phyloP scores from a whole-genome alignment of 2,797 vertebrate genomes.

The Scolopax bukidnonensis region DNA sequence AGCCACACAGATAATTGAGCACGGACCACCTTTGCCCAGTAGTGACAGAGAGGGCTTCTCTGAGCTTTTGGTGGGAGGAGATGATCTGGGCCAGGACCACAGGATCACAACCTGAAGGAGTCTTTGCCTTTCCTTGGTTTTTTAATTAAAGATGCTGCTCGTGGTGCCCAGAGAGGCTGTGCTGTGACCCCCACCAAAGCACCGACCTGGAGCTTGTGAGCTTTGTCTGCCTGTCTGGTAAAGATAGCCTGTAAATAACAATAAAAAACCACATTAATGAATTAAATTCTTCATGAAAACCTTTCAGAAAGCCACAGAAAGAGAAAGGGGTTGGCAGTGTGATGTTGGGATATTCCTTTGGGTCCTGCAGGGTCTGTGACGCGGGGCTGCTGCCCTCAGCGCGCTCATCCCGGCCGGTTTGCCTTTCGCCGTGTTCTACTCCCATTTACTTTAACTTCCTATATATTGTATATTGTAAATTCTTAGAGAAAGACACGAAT shows the following conservation, averaged over 20 bases:
- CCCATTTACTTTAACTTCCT: background rate
- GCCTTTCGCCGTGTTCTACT: background rate
- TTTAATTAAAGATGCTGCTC: background rate
- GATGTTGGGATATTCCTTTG: background rate
- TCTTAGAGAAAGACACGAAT: background rate
- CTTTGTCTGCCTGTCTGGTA: background rate
- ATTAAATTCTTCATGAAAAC: background rate
- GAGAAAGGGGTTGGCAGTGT: background rate
- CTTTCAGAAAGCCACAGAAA: background rate
- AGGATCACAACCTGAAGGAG: background rate
- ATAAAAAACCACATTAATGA: background rate
- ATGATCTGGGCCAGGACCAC: background rate
- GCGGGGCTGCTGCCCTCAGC: background rate
- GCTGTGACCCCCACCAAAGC: background rate
- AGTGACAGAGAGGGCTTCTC: background rate
- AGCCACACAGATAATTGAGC: background rate
- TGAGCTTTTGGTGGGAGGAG: background rate
- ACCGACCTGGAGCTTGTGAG: background rate
- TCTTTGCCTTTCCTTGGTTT: background rate
- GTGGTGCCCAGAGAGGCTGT: background rate
- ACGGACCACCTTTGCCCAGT: background rate
- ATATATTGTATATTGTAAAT: background rate
- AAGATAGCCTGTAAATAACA: background rate
- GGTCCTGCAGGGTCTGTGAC: background rate
- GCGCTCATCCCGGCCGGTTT: background rate